Evolutionary conservation across 2,113 vertebrate genomes (phyloP).

Genomic region (Felis chaus): DNA sequence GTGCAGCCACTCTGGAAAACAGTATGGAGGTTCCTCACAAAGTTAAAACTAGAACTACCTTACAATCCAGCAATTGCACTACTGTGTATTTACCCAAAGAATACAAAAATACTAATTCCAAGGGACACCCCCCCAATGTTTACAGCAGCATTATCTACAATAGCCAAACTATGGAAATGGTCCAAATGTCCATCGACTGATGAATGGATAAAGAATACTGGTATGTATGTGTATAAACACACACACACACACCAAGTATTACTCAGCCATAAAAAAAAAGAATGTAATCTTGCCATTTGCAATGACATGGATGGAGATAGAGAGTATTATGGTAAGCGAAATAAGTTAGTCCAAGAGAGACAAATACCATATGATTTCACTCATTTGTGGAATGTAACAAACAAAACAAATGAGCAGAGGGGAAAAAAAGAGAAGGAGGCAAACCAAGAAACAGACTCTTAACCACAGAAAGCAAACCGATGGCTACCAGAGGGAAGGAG

Average conservation of each 20-base stretch:
- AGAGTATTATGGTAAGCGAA: background rate
- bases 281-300: background rate
- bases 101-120: background rate
- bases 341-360: background rate
- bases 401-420: background rate
- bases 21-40: background rate
- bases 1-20: background rate
- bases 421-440: background rate
- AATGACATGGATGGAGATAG: background rate
- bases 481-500: background rate
- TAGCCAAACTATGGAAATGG: background rate
- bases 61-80: background rate
- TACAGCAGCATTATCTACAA: background rate
- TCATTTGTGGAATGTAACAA: background rate
- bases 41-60: background rate
- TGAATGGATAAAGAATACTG: background rate
- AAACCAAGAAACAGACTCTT: background rate
- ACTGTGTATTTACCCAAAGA: background rate
- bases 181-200: background rate
- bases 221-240: too few relatives aligned
- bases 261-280: background rate
- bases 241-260: background rate
- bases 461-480: background rate
- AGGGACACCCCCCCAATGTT: background rate
- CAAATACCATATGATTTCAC: background rate